Evolutionary conservation across 2,113 vertebrate genomes (phyloP).

Genomic region (Pseudopodoces humilis): DNA sequence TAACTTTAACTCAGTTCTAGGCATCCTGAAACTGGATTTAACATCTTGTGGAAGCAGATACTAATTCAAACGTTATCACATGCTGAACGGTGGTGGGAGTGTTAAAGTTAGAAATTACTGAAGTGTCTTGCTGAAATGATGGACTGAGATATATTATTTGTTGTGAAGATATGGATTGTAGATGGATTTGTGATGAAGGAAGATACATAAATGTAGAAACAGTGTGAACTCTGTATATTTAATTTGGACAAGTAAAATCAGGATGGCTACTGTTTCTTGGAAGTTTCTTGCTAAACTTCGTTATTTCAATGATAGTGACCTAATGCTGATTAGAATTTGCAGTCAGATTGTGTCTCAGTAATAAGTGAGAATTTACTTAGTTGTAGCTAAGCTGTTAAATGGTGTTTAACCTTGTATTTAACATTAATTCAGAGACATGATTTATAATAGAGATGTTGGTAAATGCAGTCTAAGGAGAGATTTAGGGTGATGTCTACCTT

Average conservation of each 20-base stretch:
- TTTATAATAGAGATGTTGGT: not conserved
- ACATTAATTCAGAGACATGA: not conserved
- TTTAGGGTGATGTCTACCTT: not conserved
- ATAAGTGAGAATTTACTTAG: not conserved
- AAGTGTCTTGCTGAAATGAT: not conserved
- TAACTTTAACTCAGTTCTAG: not conserved
- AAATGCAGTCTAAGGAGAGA: not conserved
- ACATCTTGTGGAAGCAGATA: not conserved
- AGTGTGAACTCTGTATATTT: not conserved
- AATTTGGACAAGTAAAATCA: not conserved
- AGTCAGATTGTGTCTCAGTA: not conserved
- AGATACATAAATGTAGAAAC: not conserved
- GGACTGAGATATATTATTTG: not conserved
- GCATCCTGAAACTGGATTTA: not conserved
- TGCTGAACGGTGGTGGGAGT: not conserved
- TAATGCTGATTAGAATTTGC: not conserved
- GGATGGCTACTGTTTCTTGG: not conserved
- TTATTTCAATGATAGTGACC: not conserved
- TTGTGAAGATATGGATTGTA: not conserved
- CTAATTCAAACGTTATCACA: constrained; percentile 20
- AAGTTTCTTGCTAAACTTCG: not conserved
- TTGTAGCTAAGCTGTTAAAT: not conserved
- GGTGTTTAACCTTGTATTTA: not conserved
- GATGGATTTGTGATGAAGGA: not conserved
- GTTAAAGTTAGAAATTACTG: constrained; percentile 1